Conservation (phyloP, 1,140 invertebrate species). For the Proctacanthus coquilletti region DNA sequence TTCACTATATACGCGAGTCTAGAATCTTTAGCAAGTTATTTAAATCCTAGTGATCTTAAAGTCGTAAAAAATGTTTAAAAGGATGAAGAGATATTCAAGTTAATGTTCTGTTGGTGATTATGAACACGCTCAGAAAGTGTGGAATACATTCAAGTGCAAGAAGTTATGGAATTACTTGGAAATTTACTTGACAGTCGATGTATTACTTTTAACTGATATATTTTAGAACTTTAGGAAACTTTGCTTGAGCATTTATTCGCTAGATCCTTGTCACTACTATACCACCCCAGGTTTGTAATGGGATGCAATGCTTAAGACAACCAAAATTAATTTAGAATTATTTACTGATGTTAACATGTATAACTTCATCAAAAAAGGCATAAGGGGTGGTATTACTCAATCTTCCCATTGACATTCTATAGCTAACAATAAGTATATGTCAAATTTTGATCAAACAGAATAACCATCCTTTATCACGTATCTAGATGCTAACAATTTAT, state of each 20-base stretch:
- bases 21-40: too few relatives aligned
- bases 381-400: constrained; percentile 22
- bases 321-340: constrained; percentile 30
- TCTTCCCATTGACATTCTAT: constrained; percentile 22
- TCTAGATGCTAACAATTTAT: constrained; percentile 36
- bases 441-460: constrained; percentile 24
- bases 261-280: constrained; percentile 25
- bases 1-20: too few relatives aligned
- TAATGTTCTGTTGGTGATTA: too few relatives aligned
- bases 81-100: too few relatives aligned
- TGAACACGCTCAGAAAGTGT: too few relatives aligned
- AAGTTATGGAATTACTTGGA: too few relatives aligned
- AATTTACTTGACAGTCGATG: neutral
- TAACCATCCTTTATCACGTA: constrained; percentile 24
- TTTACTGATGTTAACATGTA: constrained; percentile 29
- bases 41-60: too few relatives aligned
- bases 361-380: constrained; percentile 24
- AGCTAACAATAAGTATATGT: constrained; percentile 31
- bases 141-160: too few relatives aligned
- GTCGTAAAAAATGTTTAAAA: too few relatives aligned
- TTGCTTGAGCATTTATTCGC: constrained; percentile 13
- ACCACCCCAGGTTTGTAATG: constrained; percentile 27
- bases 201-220: neutral
- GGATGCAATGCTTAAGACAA: constrained; percentile 26
- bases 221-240: too few relatives aligned